These are phyloP conservation scores for Natator depressus DNA, from an alignment of 2,113 vertebrate species.

Conservation along the genomic window DNA sequence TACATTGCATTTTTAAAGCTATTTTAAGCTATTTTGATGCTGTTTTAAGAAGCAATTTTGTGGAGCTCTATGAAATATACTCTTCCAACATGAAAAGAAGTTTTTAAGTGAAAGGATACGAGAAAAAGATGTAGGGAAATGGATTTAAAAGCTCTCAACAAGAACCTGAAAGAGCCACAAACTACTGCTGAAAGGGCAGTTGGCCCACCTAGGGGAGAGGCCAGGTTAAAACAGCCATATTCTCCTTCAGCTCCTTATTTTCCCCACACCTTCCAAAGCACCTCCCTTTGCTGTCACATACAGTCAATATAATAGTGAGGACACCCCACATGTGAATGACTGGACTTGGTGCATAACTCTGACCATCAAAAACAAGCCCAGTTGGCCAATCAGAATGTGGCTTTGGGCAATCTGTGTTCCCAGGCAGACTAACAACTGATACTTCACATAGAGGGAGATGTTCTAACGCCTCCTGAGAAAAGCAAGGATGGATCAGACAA, in stretches of 20 bases:
- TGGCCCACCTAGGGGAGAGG: background rate
- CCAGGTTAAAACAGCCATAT: background rate
- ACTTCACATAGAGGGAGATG: background rate
- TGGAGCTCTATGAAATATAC: accelerated
- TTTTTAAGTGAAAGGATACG: background rate
- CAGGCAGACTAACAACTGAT: background rate
- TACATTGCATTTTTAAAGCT: background rate
- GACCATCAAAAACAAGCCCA: background rate
- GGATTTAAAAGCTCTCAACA: background rate
- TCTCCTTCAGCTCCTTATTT: background rate
- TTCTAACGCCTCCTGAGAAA: background rate
- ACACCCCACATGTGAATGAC: background rate
- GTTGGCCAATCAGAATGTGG: background rate
- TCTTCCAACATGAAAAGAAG: accelerated
- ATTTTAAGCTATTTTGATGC: too few relatives aligned
- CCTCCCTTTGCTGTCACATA: background rate
- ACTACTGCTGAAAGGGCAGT: background rate
- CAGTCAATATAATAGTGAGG: background rate
- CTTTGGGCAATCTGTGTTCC: background rate
- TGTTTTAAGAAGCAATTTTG: background rate
- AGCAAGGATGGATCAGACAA: background rate
- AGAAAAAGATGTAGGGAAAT: background rate
- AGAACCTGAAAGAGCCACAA: background rate
- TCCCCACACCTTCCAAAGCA: background rate
- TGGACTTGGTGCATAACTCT: background rate